Evolutionary conservation across 2,113 vertebrate species (phyloP), one percentile per base, ranked within the genome.

Genomic region (Cairina moschata): DNA sequence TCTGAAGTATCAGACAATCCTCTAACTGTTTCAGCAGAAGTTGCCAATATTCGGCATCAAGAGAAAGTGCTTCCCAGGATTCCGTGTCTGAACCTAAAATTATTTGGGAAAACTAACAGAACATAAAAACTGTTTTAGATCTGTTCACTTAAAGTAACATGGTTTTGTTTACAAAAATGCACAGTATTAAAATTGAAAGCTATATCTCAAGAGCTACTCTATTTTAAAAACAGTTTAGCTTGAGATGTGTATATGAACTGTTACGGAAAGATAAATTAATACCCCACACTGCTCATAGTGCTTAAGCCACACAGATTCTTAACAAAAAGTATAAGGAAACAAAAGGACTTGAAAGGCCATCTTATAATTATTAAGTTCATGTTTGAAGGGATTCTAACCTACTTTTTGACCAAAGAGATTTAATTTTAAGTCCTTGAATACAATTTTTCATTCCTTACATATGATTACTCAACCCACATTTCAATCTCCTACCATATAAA

Each of bases 11-110:
- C 80, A 99, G 97, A 52, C 99, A 98, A 32, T 99, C 99, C 93
- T 99, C 99, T 89, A 99, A 96, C 97, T 99, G 99, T 38, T 98
- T 98, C 82, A 99, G 98, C 88, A 99, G 97, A 90, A 99, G 99
- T 81, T 97, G 97, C 99, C 99, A 99, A 95, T 99, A 99, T 93
- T 99, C 99, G 36, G 98, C 96, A 97, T 99, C 99, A 75, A 99
- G 97, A 12, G 99, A 99, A 73, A 99, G 98, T 1, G 99, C 98
- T 97, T 99, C 99, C 99, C 99, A 98, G 58, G 98, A 98, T 81
- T 98, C 98, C 0, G 96, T 98, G 77, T 98, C 98, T 0, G 96
- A 89, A 56, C 98, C 97, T 98, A 98, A 68, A 97, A 40, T 97
- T 97, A 95, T 91, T 13, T 97, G 98, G 63, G 97, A 97, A 97